Conservation (phyloP, 92 coral and sea anemone species). For the Epizoanthus illoricatus region DNA sequence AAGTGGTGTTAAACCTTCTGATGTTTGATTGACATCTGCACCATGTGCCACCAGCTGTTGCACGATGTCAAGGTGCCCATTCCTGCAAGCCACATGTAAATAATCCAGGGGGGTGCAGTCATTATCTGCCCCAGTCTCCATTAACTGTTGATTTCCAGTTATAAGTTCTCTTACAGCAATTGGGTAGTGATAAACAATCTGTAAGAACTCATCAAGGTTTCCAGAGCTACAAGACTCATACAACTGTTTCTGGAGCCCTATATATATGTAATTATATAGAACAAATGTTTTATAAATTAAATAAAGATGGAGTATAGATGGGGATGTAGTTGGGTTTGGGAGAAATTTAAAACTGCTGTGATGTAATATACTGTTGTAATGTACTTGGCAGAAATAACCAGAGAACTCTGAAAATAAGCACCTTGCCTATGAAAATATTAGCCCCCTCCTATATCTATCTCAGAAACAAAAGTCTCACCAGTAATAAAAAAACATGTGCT, state of each 20-base stretch:
- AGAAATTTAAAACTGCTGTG: too few species aligned
- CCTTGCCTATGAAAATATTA: too few species aligned
- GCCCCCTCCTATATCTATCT: too few species aligned
- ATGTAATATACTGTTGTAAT: too few species aligned
- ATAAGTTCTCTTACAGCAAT: constrained; percentile 60
- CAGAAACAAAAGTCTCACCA: too few species aligned
- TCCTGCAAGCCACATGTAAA: constrained; percentile 71
- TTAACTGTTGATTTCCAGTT: constrained; percentile 36
- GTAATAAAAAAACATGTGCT: too few species aligned
- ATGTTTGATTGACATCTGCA: constrained; percentile 72
- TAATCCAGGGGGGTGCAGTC: constrained; percentile 50
- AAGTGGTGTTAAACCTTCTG: constrained; percentile 71
- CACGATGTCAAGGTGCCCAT: constrained; percentile 84
- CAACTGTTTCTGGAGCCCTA: constrained; percentile 71
- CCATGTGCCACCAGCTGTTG: constrained; percentile 73
- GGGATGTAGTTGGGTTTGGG: too few species aligned
- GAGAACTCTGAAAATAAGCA: too few species aligned
- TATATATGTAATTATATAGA: not conserved
- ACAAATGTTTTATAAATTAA: too few species aligned
- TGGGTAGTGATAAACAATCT: constrained; percentile 66
- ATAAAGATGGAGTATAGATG: too few species aligned
- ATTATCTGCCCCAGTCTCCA: constrained; percentile 20
- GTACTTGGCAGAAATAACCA: too few species aligned
- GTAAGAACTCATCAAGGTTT: constrained; percentile 71
- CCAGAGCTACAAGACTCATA: constrained; percentile 80